Base-by-base conservation (phyloP, 1,140 invertebrate species). In the Littorina saxatilis region DNA sequence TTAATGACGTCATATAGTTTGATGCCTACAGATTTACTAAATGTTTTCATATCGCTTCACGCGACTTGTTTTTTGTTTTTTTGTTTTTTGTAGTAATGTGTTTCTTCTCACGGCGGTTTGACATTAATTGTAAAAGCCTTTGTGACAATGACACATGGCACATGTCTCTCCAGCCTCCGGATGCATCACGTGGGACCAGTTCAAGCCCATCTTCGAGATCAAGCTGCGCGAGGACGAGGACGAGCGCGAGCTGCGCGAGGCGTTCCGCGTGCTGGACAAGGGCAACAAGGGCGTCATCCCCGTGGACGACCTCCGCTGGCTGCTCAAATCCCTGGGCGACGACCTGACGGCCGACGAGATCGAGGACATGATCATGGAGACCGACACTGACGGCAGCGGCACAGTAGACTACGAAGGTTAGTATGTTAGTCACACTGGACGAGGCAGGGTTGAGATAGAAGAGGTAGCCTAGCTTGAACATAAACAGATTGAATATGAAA, bases 321-420 rank as follows among this genome's bases (percentile, higher is more conserved):
- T 93, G 77, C 86, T 93, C 43, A 85, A 89, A 73, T 88, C 87
- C 79, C 85, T 93, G 76, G 92, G 91, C 70, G 92, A 93, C 79
- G 92, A 92, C 82, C 86, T 92, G 63, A 91, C 90, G n/a, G 92
- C 92, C 70, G 91, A 92, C 35, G 92, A 93, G 87, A 91, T 93
- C 79, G 92, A 93, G 35, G 91, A 92, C 83, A 93, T 93, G 91
- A 93, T 93, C 77, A 83, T 85, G 2, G 92, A 92, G 80, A 92
- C 92, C 23, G 92, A 93, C 84, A 92, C 91, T 20, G 92, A 93
- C 79, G 92, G 92, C 66, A 92, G 90, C 63, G 92, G 92, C 73
- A 92, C 91, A 47, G 92, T 93, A 75, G 92, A 93, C 86, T 93
- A 92, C 82, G 91, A 93, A 87, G 92, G 92, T 93, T 87, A 79